Base-by-base conservation (phyloP, 1,140 invertebrate genomes). In the Lepidostoma basale region DNA sequence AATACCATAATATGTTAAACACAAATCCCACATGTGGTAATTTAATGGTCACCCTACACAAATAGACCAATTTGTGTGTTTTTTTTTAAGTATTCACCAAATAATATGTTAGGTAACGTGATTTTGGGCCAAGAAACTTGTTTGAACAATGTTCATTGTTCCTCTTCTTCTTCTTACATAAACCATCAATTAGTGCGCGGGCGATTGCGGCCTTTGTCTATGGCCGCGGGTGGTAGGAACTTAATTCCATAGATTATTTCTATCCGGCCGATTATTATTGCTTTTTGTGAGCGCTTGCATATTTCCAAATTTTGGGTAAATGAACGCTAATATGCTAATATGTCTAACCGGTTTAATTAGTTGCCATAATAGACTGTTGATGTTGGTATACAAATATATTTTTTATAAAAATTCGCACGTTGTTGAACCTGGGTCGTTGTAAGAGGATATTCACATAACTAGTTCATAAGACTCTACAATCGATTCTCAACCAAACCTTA, bases 91-190 rank as follows among this genome's bases (percentile, higher is more conserved):
- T 56, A 18, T 1, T 26, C 22, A 56, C 5, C 52, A 33, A 49
- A 49, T 12, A 49, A 23, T 22, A 18, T 56, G 12, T 56, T 56
- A 45, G 18, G 26, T 33, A 56, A 56, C n/a, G 25, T 56, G 52
- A 56, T 18, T 30, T 56, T 16, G 25, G 52, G 16, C 49, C n/a
- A 12, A 33, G 28, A 33, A 45, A 16, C 28, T 56, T 30, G 52
- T 56, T 56, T 10, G 33, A 28, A 56, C 52, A 63, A 47, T 47
- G 44, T 63, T 47, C 44, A 45, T 44, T 63, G 40, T 42, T 60
- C 36, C 14, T 45, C 22, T 1, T 33, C 4, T 18, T 47, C 12
- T 1, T 8, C 16, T 22, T n/a, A n/a, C n/a, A n/a, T 22, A 10
- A 47, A 63, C 40, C 16, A 45, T 63, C 60, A 63, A 63, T 63